Evolutionary conservation across 2,888 invertebrate genomes (phyloP).

Genomic region (Agapetus fuscipes): DNA sequence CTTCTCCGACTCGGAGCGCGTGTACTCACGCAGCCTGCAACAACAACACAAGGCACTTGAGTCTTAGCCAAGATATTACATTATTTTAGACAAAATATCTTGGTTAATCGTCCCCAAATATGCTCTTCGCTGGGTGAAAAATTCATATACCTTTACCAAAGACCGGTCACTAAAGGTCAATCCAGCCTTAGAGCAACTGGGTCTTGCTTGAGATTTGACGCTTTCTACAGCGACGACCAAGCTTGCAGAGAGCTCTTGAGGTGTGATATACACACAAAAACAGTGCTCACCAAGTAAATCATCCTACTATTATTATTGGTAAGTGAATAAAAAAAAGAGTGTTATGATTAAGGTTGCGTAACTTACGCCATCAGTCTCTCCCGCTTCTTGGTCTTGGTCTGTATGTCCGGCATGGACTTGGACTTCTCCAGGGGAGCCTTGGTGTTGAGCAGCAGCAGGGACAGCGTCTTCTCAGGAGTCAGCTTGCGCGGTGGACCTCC

Average conservation of each 20-base stretch:
- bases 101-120: background rate
- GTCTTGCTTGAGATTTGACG: too few relatives aligned
- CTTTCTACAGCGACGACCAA: too few relatives aligned
- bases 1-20: constrained; percentile 71
- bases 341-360: too few relatives aligned
- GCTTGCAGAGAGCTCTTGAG: too few relatives aligned
- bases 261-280: too few relatives aligned
- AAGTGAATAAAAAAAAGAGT: constrained; percentile 3
- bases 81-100: background rate
- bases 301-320: too few relatives aligned
- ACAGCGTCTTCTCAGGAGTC: constrained; percentile 40
- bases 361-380: constrained; percentile 64
- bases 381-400: constrained; percentile 60
- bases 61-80: constrained; percentile 6
- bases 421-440: constrained; percentile 68
- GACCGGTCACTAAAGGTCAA: too few relatives aligned
- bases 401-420: constrained; percentile 75
- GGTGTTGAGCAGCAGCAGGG: constrained; percentile 42
- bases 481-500: constrained; percentile 27
- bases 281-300: too few relatives aligned
- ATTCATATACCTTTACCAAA: too few relatives aligned
- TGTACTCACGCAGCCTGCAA: constrained; percentile 57
- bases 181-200: too few relatives aligned
- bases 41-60: too few relatives aligned
- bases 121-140: too few relatives aligned